phyloP scores from a whole-genome alignment of 2,888 invertebrate genomes.

The Acanthoscelides obtectus region DNA sequence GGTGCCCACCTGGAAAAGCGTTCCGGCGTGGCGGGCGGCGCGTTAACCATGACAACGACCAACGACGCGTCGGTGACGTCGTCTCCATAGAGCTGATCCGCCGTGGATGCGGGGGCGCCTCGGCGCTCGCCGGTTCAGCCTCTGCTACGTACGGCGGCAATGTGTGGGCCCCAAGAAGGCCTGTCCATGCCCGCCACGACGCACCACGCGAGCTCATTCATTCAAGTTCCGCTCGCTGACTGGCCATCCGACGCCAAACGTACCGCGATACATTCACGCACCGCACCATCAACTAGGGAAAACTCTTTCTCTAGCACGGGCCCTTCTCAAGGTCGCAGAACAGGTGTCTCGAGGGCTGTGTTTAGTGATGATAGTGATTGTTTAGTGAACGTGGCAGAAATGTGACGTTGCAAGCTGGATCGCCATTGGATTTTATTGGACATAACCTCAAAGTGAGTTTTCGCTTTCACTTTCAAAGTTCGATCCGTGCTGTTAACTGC shows the following conservation, averaged over 20 bases:
- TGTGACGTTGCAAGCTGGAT: slow-evolving; percentile 6
- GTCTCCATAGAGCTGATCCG: slow-evolving; percentile 35
- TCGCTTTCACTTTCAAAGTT: background rate
- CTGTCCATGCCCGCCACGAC: background rate
- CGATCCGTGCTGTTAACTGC: no score
- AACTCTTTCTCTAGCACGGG: background rate
- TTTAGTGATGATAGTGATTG: slow-evolving; percentile 23
- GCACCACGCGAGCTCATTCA: slow-evolving; percentile 10
- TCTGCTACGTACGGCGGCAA: background rate
- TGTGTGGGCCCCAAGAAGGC: background rate
- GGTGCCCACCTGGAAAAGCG: slow-evolving; percentile 9
- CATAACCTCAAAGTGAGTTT: slow-evolving; percentile 12
- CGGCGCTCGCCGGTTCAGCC: background rate
- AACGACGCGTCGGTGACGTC: slow-evolving; percentile 27
- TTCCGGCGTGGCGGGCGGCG: slow-evolving; percentile 12
- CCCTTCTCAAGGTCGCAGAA: background rate
- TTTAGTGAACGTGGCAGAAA: background rate
- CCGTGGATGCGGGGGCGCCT: slow-evolving; percentile 49
- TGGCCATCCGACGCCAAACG: no score
- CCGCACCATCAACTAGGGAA: background rate
- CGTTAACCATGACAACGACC: slow-evolving; percentile 26
- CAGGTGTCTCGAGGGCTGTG: slow-evolving; percentile 26
- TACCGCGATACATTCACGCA: background rate
- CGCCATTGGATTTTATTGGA: background rate
- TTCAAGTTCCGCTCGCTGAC: slow-evolving; percentile 36